Evolutionary conservation across 1,140 invertebrate species (phyloP), one percentile per base, ranked within the genome.

Genomic region (Halictus rubicundus): DNA sequence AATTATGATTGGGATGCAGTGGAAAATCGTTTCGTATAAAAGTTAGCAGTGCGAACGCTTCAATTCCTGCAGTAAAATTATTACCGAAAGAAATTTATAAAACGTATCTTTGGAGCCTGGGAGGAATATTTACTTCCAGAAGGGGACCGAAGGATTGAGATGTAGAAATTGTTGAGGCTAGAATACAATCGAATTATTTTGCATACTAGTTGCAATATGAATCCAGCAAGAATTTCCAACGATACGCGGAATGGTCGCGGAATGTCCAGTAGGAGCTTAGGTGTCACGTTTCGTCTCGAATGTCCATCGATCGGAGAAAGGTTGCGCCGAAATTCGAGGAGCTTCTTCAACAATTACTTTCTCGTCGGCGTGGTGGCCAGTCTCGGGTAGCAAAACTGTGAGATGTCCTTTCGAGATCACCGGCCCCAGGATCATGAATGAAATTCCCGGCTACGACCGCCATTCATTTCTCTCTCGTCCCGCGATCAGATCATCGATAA

Each of bases 381-480:
- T 66, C 66, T 74, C 74, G 68, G 72, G 49, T 59, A 54, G 65
- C 66, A 49, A 21, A n/a, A 9, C 19, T 7, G 60, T 57, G 65
- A 86, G 88, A 90, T 89, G 83, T 88, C 86, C 81, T 86, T 75
- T 82, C 64, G 82, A 91, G 88, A 90, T 89, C 87, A 68, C 73
- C 78, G 32, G 54, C 42, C 25, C 63, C 65, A 60, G 57, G 70
- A 79, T 72, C 82, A 81, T 90, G 89, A 91, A 92, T 91, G 91
- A 91, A 90, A 88, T 85, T 82, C 86, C 83, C 83, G 52, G 82
- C 74, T 75, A 77, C 70, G 74, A 80, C 66, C 27, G 57, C 60
- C 77, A 82, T 84, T 82, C 83, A 84, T 82, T 61, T 54, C 25
- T 57, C 42, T 1, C 46, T 74, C 59, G 66, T 74, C 42, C 23